phyloP scores from a whole-genome alignment of 2,888 invertebrate genomes.

The Parnassius orleans region DNA sequence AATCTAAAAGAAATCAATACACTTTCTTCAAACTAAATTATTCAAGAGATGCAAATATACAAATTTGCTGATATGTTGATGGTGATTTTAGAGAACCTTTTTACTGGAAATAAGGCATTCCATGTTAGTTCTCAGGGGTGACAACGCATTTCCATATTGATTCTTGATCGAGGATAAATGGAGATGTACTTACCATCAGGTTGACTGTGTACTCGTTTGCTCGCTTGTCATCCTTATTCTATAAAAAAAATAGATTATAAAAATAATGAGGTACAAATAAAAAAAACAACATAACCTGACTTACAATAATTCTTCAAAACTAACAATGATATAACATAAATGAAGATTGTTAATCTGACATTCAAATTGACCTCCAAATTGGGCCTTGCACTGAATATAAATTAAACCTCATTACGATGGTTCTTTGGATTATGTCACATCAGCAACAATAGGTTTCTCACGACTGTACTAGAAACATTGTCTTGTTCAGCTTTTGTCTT shows the following conservation, averaged over 20 bases:
- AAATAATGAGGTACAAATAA: background rate
- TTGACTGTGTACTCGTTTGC: no score
- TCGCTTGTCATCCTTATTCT: background rate
- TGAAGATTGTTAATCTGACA: conserved; percentile 23
- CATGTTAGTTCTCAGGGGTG: no score
- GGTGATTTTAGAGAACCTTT: no score
- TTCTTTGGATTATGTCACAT: conserved; percentile 63
- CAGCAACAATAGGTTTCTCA: conserved; percentile 53
- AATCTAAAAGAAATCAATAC: no score
- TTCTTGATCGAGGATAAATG: no score
- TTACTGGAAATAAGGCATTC: no score
- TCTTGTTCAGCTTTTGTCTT: conserved; percentile 33
- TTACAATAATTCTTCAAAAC: conserved; percentile 4
- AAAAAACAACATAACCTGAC: background rate
- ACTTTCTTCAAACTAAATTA: no score
- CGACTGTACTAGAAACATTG: conserved; percentile 41
- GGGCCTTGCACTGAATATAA: conserved; percentile 69
- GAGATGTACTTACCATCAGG: no score
- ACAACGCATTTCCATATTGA: no score
- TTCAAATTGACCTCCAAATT: conserved; percentile 34
- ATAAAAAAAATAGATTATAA: background rate
- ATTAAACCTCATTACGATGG: conserved; percentile 55
- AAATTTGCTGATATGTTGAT: no score
- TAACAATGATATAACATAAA: conserved; percentile 25
- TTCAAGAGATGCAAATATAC: no score